A percentile compares a stretch with the other conserved stretches of the same genome.
Evolutionary conservation across 2,113 vertebrate genomes (phyloP).

Genomic region (Chiloscyllium plagiosum): DNA sequence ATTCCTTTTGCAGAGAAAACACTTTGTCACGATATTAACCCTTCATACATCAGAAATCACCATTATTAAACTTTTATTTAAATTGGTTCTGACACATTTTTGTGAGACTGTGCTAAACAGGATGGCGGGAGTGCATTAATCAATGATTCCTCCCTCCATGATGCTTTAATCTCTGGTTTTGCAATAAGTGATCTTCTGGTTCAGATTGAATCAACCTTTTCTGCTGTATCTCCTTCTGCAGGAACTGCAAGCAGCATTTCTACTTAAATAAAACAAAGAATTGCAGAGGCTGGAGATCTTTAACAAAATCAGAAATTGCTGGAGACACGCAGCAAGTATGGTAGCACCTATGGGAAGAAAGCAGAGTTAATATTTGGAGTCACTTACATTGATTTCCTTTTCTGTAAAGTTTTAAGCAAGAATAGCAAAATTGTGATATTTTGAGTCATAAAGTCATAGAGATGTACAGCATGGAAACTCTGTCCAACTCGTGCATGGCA

Average conservation of each 20-base stretch:
- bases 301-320: too few species aligned
- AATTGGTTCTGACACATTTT: background rate
- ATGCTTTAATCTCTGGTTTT: background rate
- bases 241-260: too few species aligned
- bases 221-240: too few species aligned
- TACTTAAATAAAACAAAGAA: too few species aligned
- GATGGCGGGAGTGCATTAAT: background rate
- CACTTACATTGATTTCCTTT: background rate
- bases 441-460: too few species aligned
- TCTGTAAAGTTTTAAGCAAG: background rate
- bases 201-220: background rate
- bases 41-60: background rate
- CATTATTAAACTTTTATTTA: background rate
- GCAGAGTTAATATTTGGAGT: too few species aligned
- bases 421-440: background rate
- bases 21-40: background rate
- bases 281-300: too few species aligned
- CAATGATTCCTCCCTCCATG: background rate
- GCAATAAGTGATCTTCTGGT: background rate
- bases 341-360: too few species aligned
- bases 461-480: too few species aligned
- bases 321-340: too few species aligned
- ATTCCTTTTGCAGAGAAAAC: background rate
- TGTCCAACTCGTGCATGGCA: too few species aligned
- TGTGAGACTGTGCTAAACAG: background rate